phyloP scores from a whole-genome alignment of 2,797 vertebrate genomes.

The Sylvilagus floridanus region DNA sequence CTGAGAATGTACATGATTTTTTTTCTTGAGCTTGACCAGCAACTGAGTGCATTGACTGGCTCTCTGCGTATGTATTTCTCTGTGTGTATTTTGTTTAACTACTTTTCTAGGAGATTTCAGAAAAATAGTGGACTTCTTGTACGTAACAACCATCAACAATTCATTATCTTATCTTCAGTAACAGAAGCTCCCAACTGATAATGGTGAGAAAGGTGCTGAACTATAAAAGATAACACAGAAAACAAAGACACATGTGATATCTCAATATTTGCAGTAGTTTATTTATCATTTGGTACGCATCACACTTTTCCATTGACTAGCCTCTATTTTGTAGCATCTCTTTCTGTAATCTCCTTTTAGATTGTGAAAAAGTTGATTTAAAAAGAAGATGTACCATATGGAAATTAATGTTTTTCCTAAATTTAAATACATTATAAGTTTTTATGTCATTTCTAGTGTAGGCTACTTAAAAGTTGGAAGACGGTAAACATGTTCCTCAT shows the following conservation, averaged over 20 bases:
- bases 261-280: neutral
- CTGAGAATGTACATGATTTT: neutral
- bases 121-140: neutral
- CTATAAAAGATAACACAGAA: neutral
- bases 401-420: neutral
- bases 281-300: neutral
- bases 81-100: neutral
- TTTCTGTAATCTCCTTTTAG: neutral
- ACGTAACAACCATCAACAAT: neutral
- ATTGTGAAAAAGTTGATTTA: neutral
- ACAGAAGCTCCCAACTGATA: neutral
- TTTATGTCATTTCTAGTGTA: neutral
- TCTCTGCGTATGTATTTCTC: neutral
- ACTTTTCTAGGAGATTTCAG: neutral
- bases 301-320: neutral
- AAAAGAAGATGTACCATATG: neutral
- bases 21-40: neutral
- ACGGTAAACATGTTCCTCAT: neutral
- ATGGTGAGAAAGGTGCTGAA: neutral
- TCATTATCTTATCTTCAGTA: neutral
- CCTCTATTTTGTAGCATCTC: neutral
- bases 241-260: neutral
- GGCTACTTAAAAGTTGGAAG: neutral
- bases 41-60: neutral
- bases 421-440: neutral